Percentiles rank a stretch among this genome's conserved stretches.
These are phyloP conservation scores for Carollia perspicillata DNA, from an alignment of 2,113 vertebrate species.

Conservation along the genomic window DNA sequence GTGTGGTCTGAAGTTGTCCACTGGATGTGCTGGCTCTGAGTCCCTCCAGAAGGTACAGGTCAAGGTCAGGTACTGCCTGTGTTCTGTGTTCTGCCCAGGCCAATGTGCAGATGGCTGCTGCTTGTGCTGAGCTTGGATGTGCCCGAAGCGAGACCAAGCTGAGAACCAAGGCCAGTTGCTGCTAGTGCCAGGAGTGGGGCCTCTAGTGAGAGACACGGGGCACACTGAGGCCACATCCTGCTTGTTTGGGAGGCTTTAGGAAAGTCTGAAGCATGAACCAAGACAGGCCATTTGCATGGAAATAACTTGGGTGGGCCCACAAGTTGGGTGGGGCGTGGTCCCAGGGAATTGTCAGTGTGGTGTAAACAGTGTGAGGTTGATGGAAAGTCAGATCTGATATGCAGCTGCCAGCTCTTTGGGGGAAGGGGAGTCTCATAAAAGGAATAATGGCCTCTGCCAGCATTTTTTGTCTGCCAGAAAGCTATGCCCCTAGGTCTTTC, in stretches of 20 bases:
- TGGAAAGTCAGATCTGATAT: not conserved
- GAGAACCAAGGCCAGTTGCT: not conserved
- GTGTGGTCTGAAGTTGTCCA: not conserved
- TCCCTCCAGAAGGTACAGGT: not conserved
- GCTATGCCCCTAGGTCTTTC: not conserved
- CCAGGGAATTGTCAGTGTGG: not conserved
- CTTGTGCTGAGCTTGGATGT: not conserved
- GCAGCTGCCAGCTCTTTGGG: not conserved
- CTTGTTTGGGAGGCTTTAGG: not conserved
- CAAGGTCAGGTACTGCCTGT: not conserved
- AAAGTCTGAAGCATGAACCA: not conserved
- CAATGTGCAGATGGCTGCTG: not conserved
- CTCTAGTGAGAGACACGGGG: not conserved
- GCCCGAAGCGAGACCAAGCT: not conserved
- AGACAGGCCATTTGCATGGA: not conserved
- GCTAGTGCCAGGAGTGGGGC: not conserved
- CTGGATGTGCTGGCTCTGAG: not conserved
- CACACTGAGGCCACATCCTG: not conserved
- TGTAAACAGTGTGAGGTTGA: not conserved
- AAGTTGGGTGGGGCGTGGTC: not conserved
- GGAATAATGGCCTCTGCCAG: not conserved
- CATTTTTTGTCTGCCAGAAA: not conserved
- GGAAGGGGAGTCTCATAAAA: not conserved
- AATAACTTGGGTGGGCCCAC: not conserved
- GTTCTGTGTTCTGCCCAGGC: not conserved